Evolutionary conservation across 1,140 invertebrate species (phyloP).

Genomic region (Bombus turneri): DNA sequence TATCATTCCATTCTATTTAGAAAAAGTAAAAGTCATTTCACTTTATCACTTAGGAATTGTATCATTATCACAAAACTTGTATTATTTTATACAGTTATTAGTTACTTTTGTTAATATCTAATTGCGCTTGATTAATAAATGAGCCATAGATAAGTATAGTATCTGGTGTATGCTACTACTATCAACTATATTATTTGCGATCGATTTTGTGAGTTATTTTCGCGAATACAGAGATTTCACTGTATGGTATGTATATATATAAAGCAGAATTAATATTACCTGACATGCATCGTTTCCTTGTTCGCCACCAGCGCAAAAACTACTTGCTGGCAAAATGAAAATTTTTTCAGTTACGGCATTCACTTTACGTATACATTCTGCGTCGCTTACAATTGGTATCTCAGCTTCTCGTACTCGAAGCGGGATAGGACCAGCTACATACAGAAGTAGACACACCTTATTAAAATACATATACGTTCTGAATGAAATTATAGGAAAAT

Average conservation of each 20-base stretch:
- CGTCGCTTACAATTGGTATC: conserved; percentile 96
- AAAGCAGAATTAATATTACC: conserved; percentile 82
- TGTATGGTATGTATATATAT: not conserved
- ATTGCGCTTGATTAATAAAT: not conserved
- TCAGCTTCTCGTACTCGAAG: conserved; percentile 93
- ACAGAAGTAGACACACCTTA: too few species aligned
- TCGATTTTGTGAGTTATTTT: too few species aligned
- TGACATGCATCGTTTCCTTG: conserved; percentile 96
- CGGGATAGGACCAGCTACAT: conserved; percentile 93
- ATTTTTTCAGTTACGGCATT: conserved; percentile 97
- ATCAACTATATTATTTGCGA: too few species aligned
- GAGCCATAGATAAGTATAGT: too few species aligned
- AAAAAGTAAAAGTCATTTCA: too few species aligned
- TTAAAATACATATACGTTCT: too few species aligned
- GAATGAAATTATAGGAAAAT: too few species aligned
- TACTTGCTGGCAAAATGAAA: conserved; percentile 95
- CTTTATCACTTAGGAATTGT: too few species aligned
- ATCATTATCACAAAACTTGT: too few species aligned
- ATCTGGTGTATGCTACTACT: too few species aligned
- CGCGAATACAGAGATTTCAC: not conserved
- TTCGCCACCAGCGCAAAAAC: conserved; percentile 96
- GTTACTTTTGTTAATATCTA: not conserved
- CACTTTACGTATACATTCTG: conserved; percentile 95
- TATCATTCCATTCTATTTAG: too few species aligned
- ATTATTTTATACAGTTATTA: not conserved